Percentiles rank a stretch among this genome's conserved stretches.
These are phyloP conservation scores for Schlechtendalia chinensis DNA, from an alignment of 1,140 invertebrate species.

Conservation along the genomic window DNA sequence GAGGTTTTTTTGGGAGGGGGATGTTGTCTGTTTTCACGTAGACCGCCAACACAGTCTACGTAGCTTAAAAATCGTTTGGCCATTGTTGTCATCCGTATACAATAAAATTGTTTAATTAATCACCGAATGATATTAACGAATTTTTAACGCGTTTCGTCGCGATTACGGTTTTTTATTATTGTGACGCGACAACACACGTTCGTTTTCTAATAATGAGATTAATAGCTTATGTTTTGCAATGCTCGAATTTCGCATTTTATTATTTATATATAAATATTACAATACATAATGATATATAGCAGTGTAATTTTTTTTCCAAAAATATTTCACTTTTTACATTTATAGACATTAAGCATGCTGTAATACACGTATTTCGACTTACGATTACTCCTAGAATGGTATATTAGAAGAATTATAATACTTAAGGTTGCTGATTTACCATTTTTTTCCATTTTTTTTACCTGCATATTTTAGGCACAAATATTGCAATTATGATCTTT, in stretches of 20 bases:
- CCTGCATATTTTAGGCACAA: too few relatives aligned
- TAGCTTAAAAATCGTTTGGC: neutral
- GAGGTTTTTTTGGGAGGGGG: neutral
- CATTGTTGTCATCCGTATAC: neutral
- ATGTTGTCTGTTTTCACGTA: neutral
- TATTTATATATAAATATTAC: too few relatives aligned
- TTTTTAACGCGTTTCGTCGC: neutral
- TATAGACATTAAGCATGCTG: too few relatives aligned
- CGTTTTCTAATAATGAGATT: neutral
- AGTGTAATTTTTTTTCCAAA: too few relatives aligned
- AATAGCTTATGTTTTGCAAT: neutral
- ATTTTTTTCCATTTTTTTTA: too few relatives aligned
- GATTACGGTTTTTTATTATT: neutral
- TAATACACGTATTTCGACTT: too few relatives aligned
- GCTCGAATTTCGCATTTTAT: neutral
- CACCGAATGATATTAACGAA: conserved; percentile 7
- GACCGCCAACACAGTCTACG: neutral
- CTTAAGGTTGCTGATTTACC: too few relatives aligned
- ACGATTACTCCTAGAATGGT: too few relatives aligned
- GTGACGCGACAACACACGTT: neutral
- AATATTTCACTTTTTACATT: too few relatives aligned
- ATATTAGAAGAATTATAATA: too few relatives aligned
- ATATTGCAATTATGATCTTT: too few relatives aligned
- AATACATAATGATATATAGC: too few relatives aligned
- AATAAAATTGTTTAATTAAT: conserved; percentile 19